Conservation (phyloP, 2,888 invertebrate genomes). For the Diogma glabrata region DNA sequence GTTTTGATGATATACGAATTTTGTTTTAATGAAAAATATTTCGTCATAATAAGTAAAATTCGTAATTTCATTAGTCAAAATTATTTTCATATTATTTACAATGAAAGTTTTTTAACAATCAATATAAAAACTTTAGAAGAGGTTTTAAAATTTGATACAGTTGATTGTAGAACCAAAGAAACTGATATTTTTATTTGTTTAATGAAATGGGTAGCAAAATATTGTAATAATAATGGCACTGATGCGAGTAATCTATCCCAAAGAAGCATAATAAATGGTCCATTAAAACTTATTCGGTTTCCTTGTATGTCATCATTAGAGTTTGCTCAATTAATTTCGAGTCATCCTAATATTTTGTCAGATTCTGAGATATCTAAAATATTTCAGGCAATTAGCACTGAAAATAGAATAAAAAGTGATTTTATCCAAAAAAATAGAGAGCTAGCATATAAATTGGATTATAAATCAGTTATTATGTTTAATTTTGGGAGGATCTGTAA, state of each 20-base stretch:
- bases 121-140: not conserved
- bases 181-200: not conserved
- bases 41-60: conserved; percentile 4
- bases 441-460: no score
- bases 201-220: not conserved
- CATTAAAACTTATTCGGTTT: not conserved
- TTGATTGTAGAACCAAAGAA: not conserved
- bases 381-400: no score
- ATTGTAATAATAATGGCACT: not conserved
- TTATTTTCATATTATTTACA: not conserved
- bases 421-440: no score
- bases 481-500: no score
- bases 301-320: not conserved
- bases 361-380: no score
- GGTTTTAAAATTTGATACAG: not conserved
- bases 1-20: not conserved
- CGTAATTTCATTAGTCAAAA: not conserved
- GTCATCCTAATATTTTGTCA: no score
- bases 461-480: no score
- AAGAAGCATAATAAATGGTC: not conserved
- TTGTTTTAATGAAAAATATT: conserved; percentile 1
- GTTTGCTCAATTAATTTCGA: not conserved
- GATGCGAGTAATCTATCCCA: not conserved
- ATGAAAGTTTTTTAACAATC: not conserved
- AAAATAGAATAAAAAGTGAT: no score